These are phyloP conservation scores for Silurus glanis DNA, from an alignment of 2,113 vertebrate species.

Conservation along the genomic window DNA sequence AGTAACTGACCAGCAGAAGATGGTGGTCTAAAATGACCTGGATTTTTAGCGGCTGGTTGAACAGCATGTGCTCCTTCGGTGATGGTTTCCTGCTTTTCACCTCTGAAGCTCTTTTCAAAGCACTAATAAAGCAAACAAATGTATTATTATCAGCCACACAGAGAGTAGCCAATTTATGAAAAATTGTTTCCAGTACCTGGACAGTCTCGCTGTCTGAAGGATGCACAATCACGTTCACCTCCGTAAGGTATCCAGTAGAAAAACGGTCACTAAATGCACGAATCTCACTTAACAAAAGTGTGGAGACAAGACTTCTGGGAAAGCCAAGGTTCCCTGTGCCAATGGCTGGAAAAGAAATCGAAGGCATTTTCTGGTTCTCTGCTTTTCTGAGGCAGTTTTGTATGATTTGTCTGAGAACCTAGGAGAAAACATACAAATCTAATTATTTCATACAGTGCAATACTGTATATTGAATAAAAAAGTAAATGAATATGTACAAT, in stretches of 20 bases:
- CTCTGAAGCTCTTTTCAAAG: slow-evolving; percentile 61
- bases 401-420: slow-evolving; percentile 70
- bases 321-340: slow-evolving; percentile 84
- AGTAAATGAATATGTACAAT: neutral
- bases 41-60: neutral
- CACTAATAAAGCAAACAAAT: slow-evolving; percentile 51
- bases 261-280: slow-evolving; percentile 67
- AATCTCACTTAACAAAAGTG: slow-evolving; percentile 73
- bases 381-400: slow-evolving; percentile 72
- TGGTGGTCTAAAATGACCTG: slow-evolving; percentile 32
- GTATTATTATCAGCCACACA: neutral
- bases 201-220: slow-evolving; percentile 64
- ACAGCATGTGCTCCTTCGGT: neutral
- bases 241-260: slow-evolving; percentile 60
- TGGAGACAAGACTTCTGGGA: slow-evolving; percentile 74
- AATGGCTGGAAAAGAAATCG: slow-evolving; percentile 84
- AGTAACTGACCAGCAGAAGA: slow-evolving; percentile 52
- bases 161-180: neutral
- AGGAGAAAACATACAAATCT: neutral
- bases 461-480: neutral
- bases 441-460: neutral
- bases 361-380: slow-evolving; percentile 66
- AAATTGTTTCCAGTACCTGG: slow-evolving; percentile 30
- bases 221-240: slow-evolving; percentile 77
- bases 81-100: slow-evolving; percentile 23